A percentile compares a stretch with the other conserved stretches of the same genome.
Conservation (phyloP, 2,888 invertebrate species). For the Pristionchus arcanus region DNA sequence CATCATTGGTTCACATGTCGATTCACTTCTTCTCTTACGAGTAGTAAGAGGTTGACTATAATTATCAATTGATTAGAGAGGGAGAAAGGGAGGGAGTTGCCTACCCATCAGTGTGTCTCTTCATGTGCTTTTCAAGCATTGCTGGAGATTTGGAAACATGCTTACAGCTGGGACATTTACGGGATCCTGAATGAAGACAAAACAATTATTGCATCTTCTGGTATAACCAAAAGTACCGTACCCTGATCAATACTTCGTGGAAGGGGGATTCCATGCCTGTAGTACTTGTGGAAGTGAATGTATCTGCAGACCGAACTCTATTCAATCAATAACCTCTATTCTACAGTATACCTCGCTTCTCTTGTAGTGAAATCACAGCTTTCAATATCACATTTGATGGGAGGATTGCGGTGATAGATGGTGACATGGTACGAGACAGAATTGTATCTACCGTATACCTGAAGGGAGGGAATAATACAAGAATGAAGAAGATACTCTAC, state of each 20-base stretch:
- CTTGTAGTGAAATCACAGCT: constrained; percentile 79
- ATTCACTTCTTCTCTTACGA: constrained; percentile 48
- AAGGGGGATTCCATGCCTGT: constrained; percentile 77
- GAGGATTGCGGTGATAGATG: constrained; percentile 79
- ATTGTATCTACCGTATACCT: constrained; percentile 72
- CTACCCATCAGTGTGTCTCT: constrained; percentile 61
- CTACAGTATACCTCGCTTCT: constrained; percentile 60
- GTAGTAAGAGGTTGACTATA: constrained; percentile 15
- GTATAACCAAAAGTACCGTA: constrained; percentile 53
- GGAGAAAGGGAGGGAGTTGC: background rate
- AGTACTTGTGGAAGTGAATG: constrained; percentile 79
- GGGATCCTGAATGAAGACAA: constrained; percentile 68
- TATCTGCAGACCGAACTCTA: constrained; percentile 62
- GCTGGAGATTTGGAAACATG: constrained; percentile 78
- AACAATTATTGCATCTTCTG: too few species aligned
- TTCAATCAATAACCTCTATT: constrained; percentile 56
- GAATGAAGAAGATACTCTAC: constrained; percentile 58
- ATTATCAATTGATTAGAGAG: constrained; percentile 17
- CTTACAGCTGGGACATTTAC: constrained; percentile 77
- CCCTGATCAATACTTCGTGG: constrained; percentile 78
- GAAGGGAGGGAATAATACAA: background rate
- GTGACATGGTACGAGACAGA: constrained; percentile 79
- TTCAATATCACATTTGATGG: constrained; percentile 77
- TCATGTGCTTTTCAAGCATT: constrained; percentile 79
- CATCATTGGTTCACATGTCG: constrained; percentile 45